phyloP scores from a whole-genome alignment of 2,888 invertebrate genomes.

The Synanthedon tipuliformis region DNA sequence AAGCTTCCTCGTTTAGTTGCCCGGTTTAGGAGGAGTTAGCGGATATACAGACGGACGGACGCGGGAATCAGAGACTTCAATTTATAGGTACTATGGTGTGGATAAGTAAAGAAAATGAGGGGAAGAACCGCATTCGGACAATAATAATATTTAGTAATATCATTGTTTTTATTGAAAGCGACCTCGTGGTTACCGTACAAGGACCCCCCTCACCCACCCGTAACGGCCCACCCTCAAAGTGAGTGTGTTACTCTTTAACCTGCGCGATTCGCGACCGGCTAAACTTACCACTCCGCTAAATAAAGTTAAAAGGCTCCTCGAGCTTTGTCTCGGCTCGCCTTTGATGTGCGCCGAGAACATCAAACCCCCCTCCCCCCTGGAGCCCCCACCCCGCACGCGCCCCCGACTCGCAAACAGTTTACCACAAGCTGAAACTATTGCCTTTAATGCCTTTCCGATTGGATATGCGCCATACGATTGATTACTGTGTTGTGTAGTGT shows the following conservation, averaged over 20 bases:
- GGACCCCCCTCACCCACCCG: constrained; percentile 20
- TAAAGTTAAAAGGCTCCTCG: constrained; percentile 70
- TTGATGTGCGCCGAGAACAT: constrained; percentile 51
- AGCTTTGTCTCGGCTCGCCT: constrained; percentile 68
- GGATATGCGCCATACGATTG: constrained; percentile 50
- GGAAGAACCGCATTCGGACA: too few species aligned
- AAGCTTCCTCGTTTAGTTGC: too few species aligned
- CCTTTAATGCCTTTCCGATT: constrained; percentile 64
- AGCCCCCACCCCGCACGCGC: constrained; percentile 9
- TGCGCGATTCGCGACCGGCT: constrained; percentile 69
- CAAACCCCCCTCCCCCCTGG: constrained; percentile 12
- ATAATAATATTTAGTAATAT: too few species aligned
- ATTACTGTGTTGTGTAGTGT: constrained; percentile 38
- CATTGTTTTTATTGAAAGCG: not conserved
- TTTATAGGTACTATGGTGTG: too few species aligned
- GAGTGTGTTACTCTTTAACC: constrained; percentile 71
- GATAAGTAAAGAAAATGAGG: too few species aligned
- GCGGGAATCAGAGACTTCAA: too few species aligned
- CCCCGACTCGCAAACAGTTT: constrained; percentile 53
- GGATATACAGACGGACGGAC: too few species aligned
- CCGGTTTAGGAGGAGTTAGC: too few species aligned
- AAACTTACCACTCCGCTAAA: constrained; percentile 71
- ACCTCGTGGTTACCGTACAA: constrained; percentile 29
- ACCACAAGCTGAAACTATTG: constrained; percentile 66
- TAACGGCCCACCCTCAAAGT: constrained; percentile 44